Base-by-base conservation (phyloP, 2,797 vertebrate species). In the Masticophis lateralis region DNA sequence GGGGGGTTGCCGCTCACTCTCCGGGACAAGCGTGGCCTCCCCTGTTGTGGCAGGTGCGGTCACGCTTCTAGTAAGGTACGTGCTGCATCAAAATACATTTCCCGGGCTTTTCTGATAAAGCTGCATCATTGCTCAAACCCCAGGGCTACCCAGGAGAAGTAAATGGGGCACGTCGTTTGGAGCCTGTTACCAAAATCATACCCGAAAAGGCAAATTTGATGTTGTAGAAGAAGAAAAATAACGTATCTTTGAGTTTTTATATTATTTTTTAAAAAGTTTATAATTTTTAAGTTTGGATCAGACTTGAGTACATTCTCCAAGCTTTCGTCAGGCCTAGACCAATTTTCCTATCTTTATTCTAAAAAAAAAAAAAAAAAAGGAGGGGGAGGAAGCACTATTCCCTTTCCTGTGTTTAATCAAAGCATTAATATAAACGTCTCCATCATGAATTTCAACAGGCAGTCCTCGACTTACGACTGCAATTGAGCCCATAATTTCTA, bases 11-110 rank as follows among this genome's bases (percentile, higher is more conserved):
- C 99, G 99, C 59, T 99, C 99, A 0, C 98, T 99, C 87, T 99
- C 99, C 0, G 99, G 99, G 51, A 99, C 99, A 95, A 99, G 99
- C 0, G 99, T 99, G 79, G 99, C 99, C 18, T 99, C 99, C 83
- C 99, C 99, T 2, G 99, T 99, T 92, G 99, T 99, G 37, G 99
- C 99, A 0, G 99, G 99, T 0, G 99, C 99, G 0, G 99, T 99
- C 91, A 99, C 99, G 51, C 97, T 99, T 32, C 96, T 99, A 94
- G 99, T 99, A 91, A 99, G 99, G 99, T 99, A 93, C 95, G 97
- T 90, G 86, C 92, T 37, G 2, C 53, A 0, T 61, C 43, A 57
- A 61, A 87, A n/a, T 20, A 47, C 5, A 25, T 2, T 25, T 11
- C 74, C 74, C 37, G 11, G 10, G 12, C 28, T 69, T 53, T 14